Base-by-base conservation (phyloP, 2,113 vertebrate species). In the Notarius quadriscutis region DNA sequence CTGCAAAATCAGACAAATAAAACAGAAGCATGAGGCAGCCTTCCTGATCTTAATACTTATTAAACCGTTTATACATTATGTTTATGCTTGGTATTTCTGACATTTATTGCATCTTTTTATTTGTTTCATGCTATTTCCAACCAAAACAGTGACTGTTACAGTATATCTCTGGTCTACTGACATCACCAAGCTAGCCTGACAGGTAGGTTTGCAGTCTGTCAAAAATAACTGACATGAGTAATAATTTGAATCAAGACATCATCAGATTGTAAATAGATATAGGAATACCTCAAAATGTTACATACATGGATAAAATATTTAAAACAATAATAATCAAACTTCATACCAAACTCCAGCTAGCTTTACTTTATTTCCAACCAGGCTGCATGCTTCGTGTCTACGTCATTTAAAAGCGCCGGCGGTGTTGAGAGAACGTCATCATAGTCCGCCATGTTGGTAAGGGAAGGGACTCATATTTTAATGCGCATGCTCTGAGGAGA, bases 331-430 rank as follows among this genome's bases (percentile, higher is more conserved):
- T 22, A 22, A 57, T 34, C 63, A 58, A 69, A 80, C 75, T 79
- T 86, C 48, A 34, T 48, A 34, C 27, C 27, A 80, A 86, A 71
- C 51, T 83, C 74, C n/a, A 62, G 53, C 69, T 41, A 87, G 87
- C 65, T 41, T 3, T 72, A 83, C 60, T 83, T 81, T 72, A 72
- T 87, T 41, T 79, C 55, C 30, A 22, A 71, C 7, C 83, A 62
- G 15, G 6, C 65, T 53, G 85, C 87, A 62, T 71, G 89, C 8
- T 53, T 14, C 2, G 0, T 15, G 22, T 0, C 17, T 18, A 48
- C 89, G 89, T 90, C 85, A 84, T 88, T 71, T 88, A 78, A 62
- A 81, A 27, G 18, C 83, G 87, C 72, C 88, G 75, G 18, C 41
- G 30, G 9, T 15, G 12, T 27, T 17, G 41, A 25, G 10, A 15